A percentile compares a stretch with the other conserved stretches of the same genome.
Conservation (phyloP, 2,888 invertebrate genomes). For the Laspeyria flexula region DNA sequence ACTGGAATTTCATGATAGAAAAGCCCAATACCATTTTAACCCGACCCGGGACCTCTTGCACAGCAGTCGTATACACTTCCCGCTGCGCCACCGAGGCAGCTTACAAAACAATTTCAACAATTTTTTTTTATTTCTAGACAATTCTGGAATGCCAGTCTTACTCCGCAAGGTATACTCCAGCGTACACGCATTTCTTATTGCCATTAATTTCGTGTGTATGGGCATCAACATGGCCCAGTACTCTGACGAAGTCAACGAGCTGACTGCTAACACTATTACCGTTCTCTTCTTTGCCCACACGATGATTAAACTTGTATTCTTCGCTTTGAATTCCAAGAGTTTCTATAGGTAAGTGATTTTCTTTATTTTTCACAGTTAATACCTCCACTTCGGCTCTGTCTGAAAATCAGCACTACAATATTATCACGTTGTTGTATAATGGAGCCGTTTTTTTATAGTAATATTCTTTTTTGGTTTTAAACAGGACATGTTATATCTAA, state of each 20-base stretch:
- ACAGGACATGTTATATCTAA: too few species aligned
- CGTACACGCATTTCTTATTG: constrained; percentile 86
- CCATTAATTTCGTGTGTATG: constrained; percentile 87
- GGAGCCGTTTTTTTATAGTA: too few species aligned
- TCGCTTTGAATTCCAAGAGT: constrained; percentile 90
- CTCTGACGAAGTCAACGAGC: constrained; percentile 90
- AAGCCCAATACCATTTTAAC: too few species aligned
- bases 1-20: too few species aligned
- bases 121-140: constrained; percentile 56
- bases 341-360: constrained; percentile 88
- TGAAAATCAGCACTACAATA: too few species aligned
- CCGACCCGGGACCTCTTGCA: too few species aligned
- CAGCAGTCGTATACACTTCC: too few species aligned
- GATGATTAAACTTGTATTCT: constrained; percentile 90
- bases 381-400: too few species aligned
- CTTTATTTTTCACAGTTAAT: background rate
- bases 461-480: too few species aligned
- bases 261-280: constrained; percentile 92
- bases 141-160: constrained; percentile 79
- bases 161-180: constrained; percentile 87
- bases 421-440: too few species aligned
- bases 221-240: constrained; percentile 89
- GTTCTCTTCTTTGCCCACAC: constrained; percentile 92
- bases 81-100: too few species aligned
- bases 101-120: too few species aligned